Conservation (phyloP, 2,797 vertebrate species). For the Fistularia tabacaria region DNA sequence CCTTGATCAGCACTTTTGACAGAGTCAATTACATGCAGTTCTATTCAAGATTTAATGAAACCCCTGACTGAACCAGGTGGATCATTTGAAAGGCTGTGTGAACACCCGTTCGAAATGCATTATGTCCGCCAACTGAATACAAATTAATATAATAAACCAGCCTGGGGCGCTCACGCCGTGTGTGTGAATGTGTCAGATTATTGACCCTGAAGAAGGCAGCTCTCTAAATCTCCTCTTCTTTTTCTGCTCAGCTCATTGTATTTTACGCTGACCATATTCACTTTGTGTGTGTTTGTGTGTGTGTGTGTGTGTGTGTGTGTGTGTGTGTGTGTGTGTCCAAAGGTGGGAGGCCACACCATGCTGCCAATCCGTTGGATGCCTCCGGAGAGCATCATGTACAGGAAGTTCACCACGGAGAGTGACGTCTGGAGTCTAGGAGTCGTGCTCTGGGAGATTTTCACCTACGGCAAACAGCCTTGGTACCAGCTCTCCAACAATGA, state of each 20-base stretch:
- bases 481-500: slow-evolving; percentile 99
- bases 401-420: slow-evolving; percentile 98
- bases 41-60: slow-evolving; percentile 31
- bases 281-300: not conserved
- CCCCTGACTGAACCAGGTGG: slow-evolving; percentile 13
- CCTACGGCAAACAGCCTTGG: slow-evolving; percentile 98
- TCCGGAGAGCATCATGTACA: slow-evolving; percentile 99
- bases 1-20: slow-evolving; percentile 24
- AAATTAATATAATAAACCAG: slow-evolving; percentile 5
- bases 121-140: slow-evolving; percentile 7
- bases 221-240: not conserved
- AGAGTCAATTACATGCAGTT: slow-evolving; percentile 21
- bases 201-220: not conserved
- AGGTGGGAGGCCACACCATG: slow-evolving; percentile 99
- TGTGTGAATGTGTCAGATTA: not conserved
- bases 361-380: slow-evolving; percentile 99
- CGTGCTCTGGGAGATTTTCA: slow-evolving; percentile 99
- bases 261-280: slow-evolving; percentile 10
- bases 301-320: slow-evolving; percentile 1
- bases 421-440: slow-evolving; percentile 99
- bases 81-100: slow-evolving; percentile 17
- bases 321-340: slow-evolving; percentile 16
- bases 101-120: slow-evolving; percentile 3
- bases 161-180: not conserved
- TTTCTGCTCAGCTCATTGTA: not conserved